A percentile compares a stretch with the other conserved stretches of the same genome.
phyloP scores from a whole-genome alignment of 2,888 invertebrate genomes.

The Nomada flava region DNA sequence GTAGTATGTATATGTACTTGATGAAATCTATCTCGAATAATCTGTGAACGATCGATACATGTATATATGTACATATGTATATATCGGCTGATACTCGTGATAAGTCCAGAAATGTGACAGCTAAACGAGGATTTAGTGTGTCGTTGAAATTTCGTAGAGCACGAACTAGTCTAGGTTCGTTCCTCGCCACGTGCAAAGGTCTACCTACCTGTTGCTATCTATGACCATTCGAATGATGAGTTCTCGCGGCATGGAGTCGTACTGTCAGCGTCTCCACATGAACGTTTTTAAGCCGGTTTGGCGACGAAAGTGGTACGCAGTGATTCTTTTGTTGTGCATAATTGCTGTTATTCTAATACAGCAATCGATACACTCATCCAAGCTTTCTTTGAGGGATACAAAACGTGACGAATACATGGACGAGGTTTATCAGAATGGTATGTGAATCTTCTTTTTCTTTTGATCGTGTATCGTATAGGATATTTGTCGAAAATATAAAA shows the following conservation, averaged over 20 bases:
- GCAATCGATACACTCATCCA: background rate
- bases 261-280: background rate
- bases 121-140: background rate
- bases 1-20: no score
- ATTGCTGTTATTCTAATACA: background rate
- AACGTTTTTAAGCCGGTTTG: background rate
- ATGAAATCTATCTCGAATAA: background rate
- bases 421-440: slow-evolving; percentile 46
- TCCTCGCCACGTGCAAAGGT: background rate
- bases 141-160: background rate
- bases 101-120: background rate
- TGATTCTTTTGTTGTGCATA: background rate
- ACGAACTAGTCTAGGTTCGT: background rate
- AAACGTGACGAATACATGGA: slow-evolving; percentile 11
- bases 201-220: slow-evolving; percentile 30
- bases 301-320: slow-evolving; percentile 18
- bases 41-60: background rate
- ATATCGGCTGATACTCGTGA: background rate
- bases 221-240: background rate
- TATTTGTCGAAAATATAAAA: background rate
- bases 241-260: background rate
- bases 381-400: no score
- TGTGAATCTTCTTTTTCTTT: background rate
- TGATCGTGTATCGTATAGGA: background rate
- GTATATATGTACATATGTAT: no score